A percentile compares a stretch with the other conserved stretches of the same genome.
Conservation (phyloP, 2,797 vertebrate genomes). For the Champsocephalus gunnari region DNA sequence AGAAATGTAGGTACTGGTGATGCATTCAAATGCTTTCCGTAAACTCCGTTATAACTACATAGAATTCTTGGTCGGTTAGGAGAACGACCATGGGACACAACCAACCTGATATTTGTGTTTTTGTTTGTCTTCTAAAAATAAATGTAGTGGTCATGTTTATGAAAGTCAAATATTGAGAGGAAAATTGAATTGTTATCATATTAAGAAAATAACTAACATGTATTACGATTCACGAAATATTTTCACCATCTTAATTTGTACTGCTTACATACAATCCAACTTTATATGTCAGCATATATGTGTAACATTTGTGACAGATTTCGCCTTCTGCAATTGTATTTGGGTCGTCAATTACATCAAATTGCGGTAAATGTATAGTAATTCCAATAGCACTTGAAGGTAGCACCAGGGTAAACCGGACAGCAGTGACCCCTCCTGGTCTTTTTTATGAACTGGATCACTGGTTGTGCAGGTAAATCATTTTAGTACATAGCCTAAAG, state of each 20-base stretch:
- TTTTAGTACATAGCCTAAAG: background rate
- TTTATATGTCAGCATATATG: background rate
- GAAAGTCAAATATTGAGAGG: background rate
- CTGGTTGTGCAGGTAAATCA: background rate
- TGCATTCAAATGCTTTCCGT: constrained; percentile 49
- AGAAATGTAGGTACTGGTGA: constrained; percentile 57
- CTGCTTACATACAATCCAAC: background rate
- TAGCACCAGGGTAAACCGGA: constrained; percentile 37
- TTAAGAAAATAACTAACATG: background rate
- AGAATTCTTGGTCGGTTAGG: background rate
- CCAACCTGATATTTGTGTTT: background rate
- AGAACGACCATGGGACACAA: background rate
- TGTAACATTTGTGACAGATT: background rate
- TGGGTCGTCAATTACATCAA: background rate
- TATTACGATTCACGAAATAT: background rate
- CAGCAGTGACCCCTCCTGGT: constrained; percentile 79
- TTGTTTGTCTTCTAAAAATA: background rate
- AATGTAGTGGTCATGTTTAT: too few species aligned
- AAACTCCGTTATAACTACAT: background rate
- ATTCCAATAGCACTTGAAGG: constrained; percentile 41
- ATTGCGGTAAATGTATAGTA: rapidly evolving
- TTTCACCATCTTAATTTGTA: background rate
- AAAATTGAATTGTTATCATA: background rate
- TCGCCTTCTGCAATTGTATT: background rate
- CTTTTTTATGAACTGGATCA: constrained; percentile 14